A percentile compares a stretch with the other conserved stretches of the same genome.
These are phyloP conservation scores for Brachycybe producta DNA, from an alignment of 2,888 invertebrate genomes.

Conservation along the genomic window DNA sequence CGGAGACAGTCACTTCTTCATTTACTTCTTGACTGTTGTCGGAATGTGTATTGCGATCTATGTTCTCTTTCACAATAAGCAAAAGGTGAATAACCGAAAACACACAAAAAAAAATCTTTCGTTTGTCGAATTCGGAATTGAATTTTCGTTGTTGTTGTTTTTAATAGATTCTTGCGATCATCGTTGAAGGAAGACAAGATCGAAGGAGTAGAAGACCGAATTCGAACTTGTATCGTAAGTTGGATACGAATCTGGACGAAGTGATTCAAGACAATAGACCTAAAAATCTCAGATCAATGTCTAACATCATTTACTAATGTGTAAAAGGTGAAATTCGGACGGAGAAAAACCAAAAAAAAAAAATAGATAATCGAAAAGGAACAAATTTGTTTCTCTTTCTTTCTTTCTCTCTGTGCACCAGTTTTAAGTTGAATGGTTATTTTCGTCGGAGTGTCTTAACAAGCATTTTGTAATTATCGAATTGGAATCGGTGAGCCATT, in stretches of 20 bases:
- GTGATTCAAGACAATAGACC: conserved; percentile 11
- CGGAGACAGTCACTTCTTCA: conserved; percentile 52
- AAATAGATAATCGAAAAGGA: too few species aligned
- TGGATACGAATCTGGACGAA: conserved; percentile 20
- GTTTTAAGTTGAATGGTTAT: too few species aligned
- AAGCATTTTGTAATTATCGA: too few species aligned
- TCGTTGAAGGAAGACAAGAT: conserved; percentile 19
- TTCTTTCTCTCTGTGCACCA: too few species aligned
- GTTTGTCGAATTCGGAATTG: neutral
- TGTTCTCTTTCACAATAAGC: conserved; percentile 49
- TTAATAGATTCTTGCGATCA: conserved; percentile 19
- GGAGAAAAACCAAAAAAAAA: too few species aligned
- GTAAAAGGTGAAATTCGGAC: too few species aligned
- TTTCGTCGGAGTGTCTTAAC: too few species aligned
- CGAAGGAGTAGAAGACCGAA: conserved; percentile 17
- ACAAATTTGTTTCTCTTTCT: too few species aligned
- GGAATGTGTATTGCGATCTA: conserved; percentile 48
- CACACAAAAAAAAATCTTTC: neutral
- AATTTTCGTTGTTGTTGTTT: neutral
- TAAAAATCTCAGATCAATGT: conserved; percentile 1
- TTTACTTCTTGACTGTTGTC: conserved; percentile 50
- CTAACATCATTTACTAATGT: conserved; percentile 11
- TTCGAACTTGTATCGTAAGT: conserved; percentile 16
- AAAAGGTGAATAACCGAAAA: conserved; percentile 39
- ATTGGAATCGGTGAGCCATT: too few species aligned